Evolutionary conservation across 2,888 invertebrate species (phyloP).

Genomic region (Lasius fuliginosus): DNA sequence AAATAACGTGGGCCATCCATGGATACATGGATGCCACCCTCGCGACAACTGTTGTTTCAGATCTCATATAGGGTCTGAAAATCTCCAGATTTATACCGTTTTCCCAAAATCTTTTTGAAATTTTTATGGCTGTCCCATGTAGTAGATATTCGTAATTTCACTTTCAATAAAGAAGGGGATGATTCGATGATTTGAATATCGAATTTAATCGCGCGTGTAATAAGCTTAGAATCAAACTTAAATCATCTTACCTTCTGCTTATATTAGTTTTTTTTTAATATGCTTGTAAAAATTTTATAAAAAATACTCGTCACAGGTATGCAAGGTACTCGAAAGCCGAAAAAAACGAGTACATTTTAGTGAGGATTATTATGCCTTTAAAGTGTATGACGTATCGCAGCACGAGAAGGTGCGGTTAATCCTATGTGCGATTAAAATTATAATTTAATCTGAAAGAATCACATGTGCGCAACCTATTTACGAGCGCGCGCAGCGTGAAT

Average conservation of each 20-base stretch:
- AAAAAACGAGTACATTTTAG: background rate
- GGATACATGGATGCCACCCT: background rate
- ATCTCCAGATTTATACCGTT: constrained; percentile 53
- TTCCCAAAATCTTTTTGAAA: background rate
- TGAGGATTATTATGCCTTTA: background rate
- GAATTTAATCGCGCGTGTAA: too few species aligned
- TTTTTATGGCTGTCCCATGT: background rate
- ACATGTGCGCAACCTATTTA: constrained; percentile 70
- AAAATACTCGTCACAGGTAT: background rate
- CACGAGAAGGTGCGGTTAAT: constrained; percentile 22
- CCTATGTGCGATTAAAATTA: constrained; percentile 74
- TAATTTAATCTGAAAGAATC: constrained; percentile 75
- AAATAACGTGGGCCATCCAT: too few species aligned
- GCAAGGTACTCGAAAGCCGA: background rate
- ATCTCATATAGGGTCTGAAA: constrained; percentile 15
- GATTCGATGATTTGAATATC: background rate
- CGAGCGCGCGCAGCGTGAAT: constrained; percentile 47
- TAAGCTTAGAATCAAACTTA: too few species aligned
- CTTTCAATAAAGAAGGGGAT: background rate
- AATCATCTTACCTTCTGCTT: background rate
- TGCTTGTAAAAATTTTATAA: background rate
- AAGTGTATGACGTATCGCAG: background rate
- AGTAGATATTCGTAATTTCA: background rate
- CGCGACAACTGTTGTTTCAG: constrained; percentile 41
- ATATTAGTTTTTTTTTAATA: background rate